Evolutionary conservation across 2,888 invertebrate genomes (phyloP).

Genomic region (Eupithecia tripunctaria): DNA sequence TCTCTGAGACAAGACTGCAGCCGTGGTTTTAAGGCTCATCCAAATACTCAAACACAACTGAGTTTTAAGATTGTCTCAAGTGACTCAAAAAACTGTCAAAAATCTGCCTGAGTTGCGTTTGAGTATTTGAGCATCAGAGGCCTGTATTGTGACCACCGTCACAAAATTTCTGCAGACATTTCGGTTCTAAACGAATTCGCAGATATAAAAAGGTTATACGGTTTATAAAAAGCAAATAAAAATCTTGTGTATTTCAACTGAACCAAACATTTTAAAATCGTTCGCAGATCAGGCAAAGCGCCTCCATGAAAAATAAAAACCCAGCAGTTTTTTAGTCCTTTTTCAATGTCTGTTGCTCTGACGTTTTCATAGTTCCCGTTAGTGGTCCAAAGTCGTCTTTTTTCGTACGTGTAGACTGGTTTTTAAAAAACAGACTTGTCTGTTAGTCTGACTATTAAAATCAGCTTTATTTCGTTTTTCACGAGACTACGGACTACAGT

Average conservation of each 20-base stretch:
- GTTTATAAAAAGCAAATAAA: neutral
- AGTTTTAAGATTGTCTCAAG: too few species aligned
- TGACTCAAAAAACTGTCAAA: too few species aligned
- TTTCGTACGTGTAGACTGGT: constrained; percentile 47
- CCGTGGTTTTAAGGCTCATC: neutral
- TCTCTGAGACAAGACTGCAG: neutral
- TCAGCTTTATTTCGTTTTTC: constrained; percentile 41
- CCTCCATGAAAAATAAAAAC: constrained; percentile 13
- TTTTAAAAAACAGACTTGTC: constrained; percentile 48
- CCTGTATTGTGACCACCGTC: neutral
- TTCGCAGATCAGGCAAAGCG: constrained; percentile 11
- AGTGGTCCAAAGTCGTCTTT: constrained; percentile 46
- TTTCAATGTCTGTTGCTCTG: constrained; percentile 47
- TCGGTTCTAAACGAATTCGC: neutral
- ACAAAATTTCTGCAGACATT: neutral
- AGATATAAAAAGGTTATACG: too few species aligned
- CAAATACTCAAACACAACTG: too few species aligned
- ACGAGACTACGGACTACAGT: constrained; percentile 17
- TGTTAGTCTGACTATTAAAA: constrained; percentile 52
- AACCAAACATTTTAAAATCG: neutral
- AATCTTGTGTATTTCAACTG: neutral
- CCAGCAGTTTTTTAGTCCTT: constrained; percentile 36
- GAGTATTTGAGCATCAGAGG: too few species aligned
- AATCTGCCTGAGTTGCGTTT: too few species aligned
- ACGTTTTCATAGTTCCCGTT: constrained; percentile 58